Evolutionary conservation across 2,888 invertebrate genomes (phyloP).

Genomic region (Ormia ochracea): DNA sequence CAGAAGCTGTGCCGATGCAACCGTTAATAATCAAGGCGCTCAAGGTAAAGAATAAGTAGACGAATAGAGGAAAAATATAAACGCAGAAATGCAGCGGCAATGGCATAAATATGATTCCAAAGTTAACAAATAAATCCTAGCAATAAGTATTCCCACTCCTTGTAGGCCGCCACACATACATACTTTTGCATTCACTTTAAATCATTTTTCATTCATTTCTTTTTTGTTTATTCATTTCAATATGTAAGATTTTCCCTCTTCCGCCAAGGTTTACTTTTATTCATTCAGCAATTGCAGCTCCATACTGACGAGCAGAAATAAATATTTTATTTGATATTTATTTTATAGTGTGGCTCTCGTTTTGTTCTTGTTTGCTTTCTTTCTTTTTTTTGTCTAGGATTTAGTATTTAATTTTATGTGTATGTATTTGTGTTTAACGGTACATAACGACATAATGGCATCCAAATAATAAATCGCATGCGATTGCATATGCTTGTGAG

Average conservation of each 20-base stretch:
- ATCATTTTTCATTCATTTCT: constrained; percentile 28
- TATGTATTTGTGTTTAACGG: constrained; percentile 31
- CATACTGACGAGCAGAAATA: constrained; percentile 14
- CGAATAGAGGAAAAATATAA: background rate
- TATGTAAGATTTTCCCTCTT: background rate
- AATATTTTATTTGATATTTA: background rate
- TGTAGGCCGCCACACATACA: constrained; percentile 1
- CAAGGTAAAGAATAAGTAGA: background rate
- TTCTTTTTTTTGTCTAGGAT: background rate
- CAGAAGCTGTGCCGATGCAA: background rate
- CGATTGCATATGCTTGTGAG: background rate
- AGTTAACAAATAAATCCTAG: constrained; percentile 29
- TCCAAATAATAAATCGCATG: constrained; percentile 24
- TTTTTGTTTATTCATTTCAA: constrained; percentile 17
- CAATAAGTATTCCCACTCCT: constrained; percentile 25
- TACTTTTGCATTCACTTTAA: background rate
- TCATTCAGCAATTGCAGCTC: background rate
- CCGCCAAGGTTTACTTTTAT: constrained; percentile 22
- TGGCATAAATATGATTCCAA: constrained; percentile 17
- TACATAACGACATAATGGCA: constrained; percentile 50
- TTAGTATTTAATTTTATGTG: constrained; percentile 19
- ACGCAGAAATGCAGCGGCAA: constrained; percentile 20
- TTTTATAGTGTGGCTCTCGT: background rate
- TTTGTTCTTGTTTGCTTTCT: background rate
- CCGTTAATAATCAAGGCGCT: background rate